phyloP scores from a whole-genome alignment of 1,140 invertebrate genomes.

The Mactra quadrangularis region DNA sequence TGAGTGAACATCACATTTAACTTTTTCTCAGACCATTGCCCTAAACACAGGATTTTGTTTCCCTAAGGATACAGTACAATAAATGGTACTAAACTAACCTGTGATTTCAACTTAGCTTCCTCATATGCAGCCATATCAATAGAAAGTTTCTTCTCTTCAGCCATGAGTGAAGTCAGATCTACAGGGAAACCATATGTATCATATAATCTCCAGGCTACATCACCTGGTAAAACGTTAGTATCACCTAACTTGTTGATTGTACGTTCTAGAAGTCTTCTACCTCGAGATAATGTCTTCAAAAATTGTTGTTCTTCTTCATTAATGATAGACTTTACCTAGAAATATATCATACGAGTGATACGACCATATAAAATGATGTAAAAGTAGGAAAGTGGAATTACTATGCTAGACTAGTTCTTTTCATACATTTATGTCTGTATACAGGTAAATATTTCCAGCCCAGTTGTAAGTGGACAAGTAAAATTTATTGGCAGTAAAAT shows the following conservation, averaged over 20 bases:
- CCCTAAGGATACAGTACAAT: too few species aligned
- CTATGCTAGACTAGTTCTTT: too few species aligned
- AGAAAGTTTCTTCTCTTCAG: slow-evolving; percentile 95
- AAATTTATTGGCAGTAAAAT: too few species aligned
- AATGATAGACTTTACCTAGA: slow-evolving; percentile 90
- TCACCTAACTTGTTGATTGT: slow-evolving; percentile 93
- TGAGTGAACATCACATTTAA: too few species aligned
- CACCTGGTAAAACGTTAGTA: slow-evolving; percentile 89
- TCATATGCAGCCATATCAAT: slow-evolving; percentile 97
- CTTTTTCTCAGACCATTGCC: too few species aligned
- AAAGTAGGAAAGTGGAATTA: too few species aligned
- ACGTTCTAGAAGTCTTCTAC: slow-evolving; percentile 94
- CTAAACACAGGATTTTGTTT: too few species aligned
- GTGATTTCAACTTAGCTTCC: slow-evolving; percentile 95
- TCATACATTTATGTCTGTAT: too few species aligned
- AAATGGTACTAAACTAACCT: slow-evolving; percentile 85
- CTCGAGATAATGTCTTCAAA: slow-evolving; percentile 96
- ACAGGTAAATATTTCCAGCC: too few species aligned
- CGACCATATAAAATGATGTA: too few species aligned
- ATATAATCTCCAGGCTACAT: slow-evolving; percentile 98
- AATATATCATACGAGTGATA: too few species aligned
- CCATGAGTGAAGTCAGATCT: slow-evolving; percentile 98
- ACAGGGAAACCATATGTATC: slow-evolving; percentile 99
- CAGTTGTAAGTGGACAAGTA: too few species aligned
- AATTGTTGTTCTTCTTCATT: slow-evolving; percentile 99